Evolutionary conservation across 1,140 invertebrate species (phyloP), one percentile per base, ranked within the genome.

Genomic region (Drosophila prosaltans): DNA sequence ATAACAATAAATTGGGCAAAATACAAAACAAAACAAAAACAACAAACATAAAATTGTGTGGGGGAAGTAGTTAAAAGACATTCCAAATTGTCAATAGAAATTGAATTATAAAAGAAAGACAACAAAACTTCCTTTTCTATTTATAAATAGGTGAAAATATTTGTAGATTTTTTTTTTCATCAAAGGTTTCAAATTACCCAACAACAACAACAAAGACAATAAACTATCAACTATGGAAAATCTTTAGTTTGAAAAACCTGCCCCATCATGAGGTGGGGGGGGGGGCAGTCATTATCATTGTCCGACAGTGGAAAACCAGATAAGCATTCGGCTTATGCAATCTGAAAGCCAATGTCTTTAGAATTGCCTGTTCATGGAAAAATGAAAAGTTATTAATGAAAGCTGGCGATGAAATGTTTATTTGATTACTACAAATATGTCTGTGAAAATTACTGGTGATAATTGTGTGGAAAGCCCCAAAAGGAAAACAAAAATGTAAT

Each of bases 381-480:
- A 88, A 70, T 88, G 83, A 81, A 86, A 86, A 83, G 66, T 67
- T 80, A 80, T 82, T 76, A 76, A 66, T 69, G 76, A 74, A 81
- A 73, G 67, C 74, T 84, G 70, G 71, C 82, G 75, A 61, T 82
- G 79, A 86, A 82, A 66, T 70, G 69, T 54, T 39, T 57, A 40
- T 72, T 69, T 57, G 28, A 40, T 65, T 60, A 65, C 45, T 24
- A 48, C 45, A 48, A 48, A 48, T 51, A 26, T 51, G 45, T 51
- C 45, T 51, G 45, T 51, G 41, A 63, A 79, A 77, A 77, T 79
- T 73, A 70, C 51, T 69, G 45, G 74, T 70, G 10, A 70, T 83
- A 83, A 83, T 83, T 82, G 80, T 68, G 61, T 81, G 80, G 81
- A 83, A 82, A 82, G 81, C 76, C 65, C 16, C 16, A 16, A 16